These are phyloP conservation scores for Nymphalis io DNA, from an alignment of 1,140 invertebrate genomes.

Conservation along the genomic window DNA sequence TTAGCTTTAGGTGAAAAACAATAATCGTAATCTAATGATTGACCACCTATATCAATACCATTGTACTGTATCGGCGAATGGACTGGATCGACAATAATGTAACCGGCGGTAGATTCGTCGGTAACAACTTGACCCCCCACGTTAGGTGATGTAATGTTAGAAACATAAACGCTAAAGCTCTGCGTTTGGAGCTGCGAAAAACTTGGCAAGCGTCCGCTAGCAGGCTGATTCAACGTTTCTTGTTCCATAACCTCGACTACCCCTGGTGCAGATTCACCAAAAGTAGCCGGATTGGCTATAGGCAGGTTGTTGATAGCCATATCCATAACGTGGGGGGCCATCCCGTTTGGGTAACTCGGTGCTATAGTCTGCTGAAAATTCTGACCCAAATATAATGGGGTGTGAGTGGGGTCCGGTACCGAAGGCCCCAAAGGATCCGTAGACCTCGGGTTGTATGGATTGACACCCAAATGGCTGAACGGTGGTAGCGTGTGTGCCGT, in stretches of 20 bases:
- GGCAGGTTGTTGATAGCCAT: slow-evolving; percentile 85
- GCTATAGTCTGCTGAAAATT: slow-evolving; percentile 82
- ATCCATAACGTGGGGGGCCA: slow-evolving; percentile 91
- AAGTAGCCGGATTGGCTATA: slow-evolving; percentile 85
- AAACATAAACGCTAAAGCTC: slow-evolving; percentile 81
- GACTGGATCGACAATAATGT: slow-evolving; percentile 72
- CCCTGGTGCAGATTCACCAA: slow-evolving; percentile 83
- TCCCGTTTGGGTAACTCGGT: slow-evolving; percentile 88
- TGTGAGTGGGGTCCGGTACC: slow-evolving; percentile 83
- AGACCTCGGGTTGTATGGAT: slow-evolving; percentile 79
- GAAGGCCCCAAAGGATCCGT: slow-evolving; percentile 80
- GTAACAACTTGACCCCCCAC: slow-evolving; percentile 86
- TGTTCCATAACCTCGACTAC: slow-evolving; percentile 74
- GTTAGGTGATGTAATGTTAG: slow-evolving; percentile 82
- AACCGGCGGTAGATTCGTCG: slow-evolving; percentile 81
- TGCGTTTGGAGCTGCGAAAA: slow-evolving; percentile 84
- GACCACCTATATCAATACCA: slow-evolving; percentile 64
- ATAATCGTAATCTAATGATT: slow-evolving; percentile 65
- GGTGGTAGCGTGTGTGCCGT: slow-evolving; percentile 82
- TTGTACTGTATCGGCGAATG: slow-evolving; percentile 68
- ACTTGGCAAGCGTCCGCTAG: slow-evolving; percentile 82
- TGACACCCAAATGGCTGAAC: slow-evolving; percentile 81
- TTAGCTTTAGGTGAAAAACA: slow-evolving; percentile 55
- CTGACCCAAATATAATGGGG: slow-evolving; percentile 81
- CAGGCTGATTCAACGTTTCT: slow-evolving; percentile 76